Percentiles rank a stretch among this genome's conserved stretches.
These are phyloP conservation scores for Luehdorfia chinensis DNA, from an alignment of 1,140 invertebrate genomes.

Conservation along the genomic window DNA sequence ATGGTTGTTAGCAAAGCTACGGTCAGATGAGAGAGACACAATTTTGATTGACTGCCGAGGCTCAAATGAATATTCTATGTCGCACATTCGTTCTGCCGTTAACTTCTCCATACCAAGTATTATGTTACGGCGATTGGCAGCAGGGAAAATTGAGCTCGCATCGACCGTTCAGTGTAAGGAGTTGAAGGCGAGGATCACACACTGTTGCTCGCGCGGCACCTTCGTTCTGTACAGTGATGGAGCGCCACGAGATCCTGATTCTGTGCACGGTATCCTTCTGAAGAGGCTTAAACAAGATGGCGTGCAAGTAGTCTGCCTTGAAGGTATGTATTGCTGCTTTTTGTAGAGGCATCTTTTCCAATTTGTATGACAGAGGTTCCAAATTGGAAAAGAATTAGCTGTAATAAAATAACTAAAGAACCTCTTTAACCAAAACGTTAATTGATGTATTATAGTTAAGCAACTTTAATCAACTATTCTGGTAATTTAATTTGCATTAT, in stretches of 20 bases:
- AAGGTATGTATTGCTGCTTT: conserved; percentile 79
- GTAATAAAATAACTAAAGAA: too few species aligned
- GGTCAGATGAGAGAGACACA: conserved; percentile 78
- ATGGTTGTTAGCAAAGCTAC: conserved; percentile 81
- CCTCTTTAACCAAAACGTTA: too few species aligned
- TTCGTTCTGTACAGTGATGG: conserved; percentile 87
- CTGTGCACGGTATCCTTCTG: conserved; percentile 79
- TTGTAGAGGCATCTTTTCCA: background rate
- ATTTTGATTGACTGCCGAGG: conserved; percentile 91
- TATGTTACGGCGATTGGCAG: conserved; percentile 90
- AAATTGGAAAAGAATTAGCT: too few species aligned
- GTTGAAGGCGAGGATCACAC: conserved; percentile 85
- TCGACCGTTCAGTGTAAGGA: conserved; percentile 91
- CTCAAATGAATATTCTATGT: conserved; percentile 87
- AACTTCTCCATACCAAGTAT: conserved; percentile 93
- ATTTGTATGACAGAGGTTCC: too few species aligned
- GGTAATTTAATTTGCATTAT: too few species aligned
- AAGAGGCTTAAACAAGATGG: conserved; percentile 89
- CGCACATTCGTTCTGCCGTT: conserved; percentile 90
- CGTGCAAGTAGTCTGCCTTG: conserved; percentile 86
- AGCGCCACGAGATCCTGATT: conserved; percentile 76
- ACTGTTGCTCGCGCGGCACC: conserved; percentile 82
- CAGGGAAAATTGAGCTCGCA: conserved; percentile 90
- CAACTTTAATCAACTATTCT: too few species aligned
- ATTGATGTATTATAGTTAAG: too few species aligned